Conservation (phyloP, 2,797 vertebrate genomes). For the Gastrophryne carolinensis region DNA sequence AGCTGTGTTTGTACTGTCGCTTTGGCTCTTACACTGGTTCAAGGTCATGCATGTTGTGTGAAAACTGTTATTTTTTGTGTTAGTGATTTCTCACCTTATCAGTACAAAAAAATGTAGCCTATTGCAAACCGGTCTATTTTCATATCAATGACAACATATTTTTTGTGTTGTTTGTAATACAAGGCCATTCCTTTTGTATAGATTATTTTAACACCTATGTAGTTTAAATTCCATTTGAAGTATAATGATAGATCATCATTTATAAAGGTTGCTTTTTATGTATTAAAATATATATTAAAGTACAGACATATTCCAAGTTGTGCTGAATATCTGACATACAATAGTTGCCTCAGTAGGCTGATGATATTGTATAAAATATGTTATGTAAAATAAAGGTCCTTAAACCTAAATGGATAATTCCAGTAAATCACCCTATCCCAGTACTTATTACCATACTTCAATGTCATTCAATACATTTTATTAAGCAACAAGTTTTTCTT, state of each 20-base stretch:
- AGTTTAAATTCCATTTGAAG: neutral
- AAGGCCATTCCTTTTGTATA: neutral
- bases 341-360: no score
- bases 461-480: no score
- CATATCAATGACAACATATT: slow-evolving; percentile 64
- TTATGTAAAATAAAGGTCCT: no score
- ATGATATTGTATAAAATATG: no score
- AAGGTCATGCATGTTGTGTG: slow-evolving; percentile 77
- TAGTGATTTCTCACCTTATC: slow-evolving; percentile 66
- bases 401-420: no score
- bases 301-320: no score
- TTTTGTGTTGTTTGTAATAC: slow-evolving; percentile 2
- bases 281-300: no score
- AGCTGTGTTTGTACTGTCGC: slow-evolving; percentile 72
- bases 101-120: slow-evolving; percentile 56
- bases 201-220: neutral
- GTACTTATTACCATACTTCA: no score
- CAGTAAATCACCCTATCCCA: no score
- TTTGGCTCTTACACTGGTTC: slow-evolving; percentile 70
- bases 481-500: no score
- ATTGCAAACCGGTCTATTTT: slow-evolving; percentile 64
- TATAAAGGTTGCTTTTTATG: no score
- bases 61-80: slow-evolving; percentile 67
- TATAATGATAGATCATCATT: neutral
- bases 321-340: no score